Evolutionary conservation across 2,113 vertebrate genomes (phyloP).

Genomic region (Aphelocoma coerulescens): DNA sequence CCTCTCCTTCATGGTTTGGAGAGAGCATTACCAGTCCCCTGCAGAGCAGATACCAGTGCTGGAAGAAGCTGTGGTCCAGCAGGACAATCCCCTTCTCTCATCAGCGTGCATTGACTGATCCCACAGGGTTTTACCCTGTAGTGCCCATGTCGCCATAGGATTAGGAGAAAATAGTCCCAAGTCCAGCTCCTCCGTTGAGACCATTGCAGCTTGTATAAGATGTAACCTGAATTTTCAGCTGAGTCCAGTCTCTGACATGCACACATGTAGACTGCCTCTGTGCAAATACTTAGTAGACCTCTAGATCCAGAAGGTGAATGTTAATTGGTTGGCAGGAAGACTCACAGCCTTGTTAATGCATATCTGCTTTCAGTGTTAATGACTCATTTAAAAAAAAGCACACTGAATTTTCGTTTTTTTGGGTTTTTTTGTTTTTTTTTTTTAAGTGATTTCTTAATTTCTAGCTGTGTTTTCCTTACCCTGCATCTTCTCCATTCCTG

Average conservation of each 20-base stretch:
- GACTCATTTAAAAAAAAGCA: neutral
- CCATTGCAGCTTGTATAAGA: neutral
- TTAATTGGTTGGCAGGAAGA: neutral
- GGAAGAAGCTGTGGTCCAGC: neutral
- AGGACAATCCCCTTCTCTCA: neutral
- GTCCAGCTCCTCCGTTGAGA: neutral
- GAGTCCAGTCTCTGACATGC: neutral
- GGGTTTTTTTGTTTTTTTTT: neutral
- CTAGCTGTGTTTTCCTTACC: neutral
- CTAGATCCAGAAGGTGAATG: neutral
- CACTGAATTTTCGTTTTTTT: neutral
- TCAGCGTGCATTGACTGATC: neutral
- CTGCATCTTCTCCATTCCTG: neutral
- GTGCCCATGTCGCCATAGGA: neutral
- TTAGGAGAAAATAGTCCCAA: neutral
- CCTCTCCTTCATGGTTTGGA: neutral
- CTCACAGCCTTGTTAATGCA: neutral
- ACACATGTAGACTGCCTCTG: neutral
- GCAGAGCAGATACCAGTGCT: neutral
- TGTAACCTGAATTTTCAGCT: neutral
- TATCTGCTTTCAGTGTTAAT: neutral
- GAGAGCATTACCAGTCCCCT: neutral
- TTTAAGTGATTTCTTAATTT: neutral
- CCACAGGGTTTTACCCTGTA: fast-evolving
- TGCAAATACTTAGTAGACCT: neutral